Percentiles rank a stretch among this genome's conserved stretches.
phyloP scores from a whole-genome alignment of 2,888 invertebrate genomes.

The Alcis repandata region DNA sequence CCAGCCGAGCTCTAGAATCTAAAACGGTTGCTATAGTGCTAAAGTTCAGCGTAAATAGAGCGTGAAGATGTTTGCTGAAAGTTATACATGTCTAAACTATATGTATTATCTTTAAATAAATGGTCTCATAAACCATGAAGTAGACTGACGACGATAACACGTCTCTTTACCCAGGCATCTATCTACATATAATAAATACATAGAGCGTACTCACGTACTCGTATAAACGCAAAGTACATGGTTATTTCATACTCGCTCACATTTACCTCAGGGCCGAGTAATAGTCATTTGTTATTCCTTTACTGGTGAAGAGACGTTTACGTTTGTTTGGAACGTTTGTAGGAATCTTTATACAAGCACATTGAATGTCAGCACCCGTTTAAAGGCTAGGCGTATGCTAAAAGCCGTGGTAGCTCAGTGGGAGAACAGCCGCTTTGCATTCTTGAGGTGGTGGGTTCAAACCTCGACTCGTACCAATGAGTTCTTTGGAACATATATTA shows the following conservation, averaged over 20 bases:
- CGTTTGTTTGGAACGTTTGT: neutral
- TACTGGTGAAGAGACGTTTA: neutral
- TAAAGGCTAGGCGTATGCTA: no score
- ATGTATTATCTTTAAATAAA: neutral
- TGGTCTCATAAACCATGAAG: conserved; percentile 7
- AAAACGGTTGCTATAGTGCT: no score
- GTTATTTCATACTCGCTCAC: conserved; percentile 3
- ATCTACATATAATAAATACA: neutral
- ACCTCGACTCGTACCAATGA: no score
- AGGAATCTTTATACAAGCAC: neutral
- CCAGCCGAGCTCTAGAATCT: no score
- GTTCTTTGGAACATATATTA: no score
- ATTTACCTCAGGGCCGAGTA: conserved; percentile 8
- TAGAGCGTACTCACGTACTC: no score
- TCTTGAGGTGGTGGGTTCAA: no score
- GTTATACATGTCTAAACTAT: no score
- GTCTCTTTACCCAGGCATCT: neutral
- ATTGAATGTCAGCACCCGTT: neutral
- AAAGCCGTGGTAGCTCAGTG: no score
- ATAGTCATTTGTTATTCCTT: conserved; percentile 18
- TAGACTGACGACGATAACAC: neutral
- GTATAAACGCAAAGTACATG: neutral
- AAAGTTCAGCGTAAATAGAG: no score
- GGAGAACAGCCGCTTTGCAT: no score
- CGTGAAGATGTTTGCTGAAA: no score